Conservation (phyloP, 2,797 vertebrate species). For the Pampus argenteus region DNA sequence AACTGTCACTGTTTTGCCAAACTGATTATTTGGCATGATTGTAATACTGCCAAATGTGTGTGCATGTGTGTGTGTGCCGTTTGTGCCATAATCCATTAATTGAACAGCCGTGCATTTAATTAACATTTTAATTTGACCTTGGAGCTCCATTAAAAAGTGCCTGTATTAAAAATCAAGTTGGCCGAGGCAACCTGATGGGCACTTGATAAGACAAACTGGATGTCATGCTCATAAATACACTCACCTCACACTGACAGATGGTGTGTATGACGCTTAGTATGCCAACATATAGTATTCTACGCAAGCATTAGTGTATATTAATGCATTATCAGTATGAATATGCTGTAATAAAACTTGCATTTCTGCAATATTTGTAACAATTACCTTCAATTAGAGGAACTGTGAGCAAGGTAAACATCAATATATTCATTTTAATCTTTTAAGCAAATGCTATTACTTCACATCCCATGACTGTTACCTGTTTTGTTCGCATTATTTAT, state of each 20-base stretch:
- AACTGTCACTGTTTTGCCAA: slow-evolving; percentile 15
- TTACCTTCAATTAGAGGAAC: too few relatives aligned
- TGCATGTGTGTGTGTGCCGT: neutral
- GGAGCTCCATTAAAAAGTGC: slow-evolving; percentile 29
- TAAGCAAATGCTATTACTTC: neutral
- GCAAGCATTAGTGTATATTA: neutral
- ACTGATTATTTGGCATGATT: neutral
- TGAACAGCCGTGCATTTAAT: slow-evolving; percentile 45
- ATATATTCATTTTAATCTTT: neutral
- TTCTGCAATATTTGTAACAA: too few relatives aligned
- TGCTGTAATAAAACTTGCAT: neutral
- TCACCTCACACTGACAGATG: neutral
- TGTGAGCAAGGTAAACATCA: neutral
- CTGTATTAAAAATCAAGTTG: slow-evolving; percentile 28
- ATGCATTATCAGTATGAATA: neutral
- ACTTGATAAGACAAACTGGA: slow-evolving; percentile 33
- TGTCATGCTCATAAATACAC: slow-evolving; percentile 23
- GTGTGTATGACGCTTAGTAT: neutral
- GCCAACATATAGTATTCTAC: neutral
- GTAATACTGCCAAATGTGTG: slow-evolving; percentile 14
- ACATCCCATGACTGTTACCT: neutral
- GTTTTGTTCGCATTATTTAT: too few relatives aligned
- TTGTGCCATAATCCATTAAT: slow-evolving; percentile 29
- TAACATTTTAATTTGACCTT: slow-evolving; percentile 43
- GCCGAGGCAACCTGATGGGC: slow-evolving; percentile 19